phyloP scores from a whole-genome alignment of 1,140 invertebrate genomes.

The Eufriesea mexicana region DNA sequence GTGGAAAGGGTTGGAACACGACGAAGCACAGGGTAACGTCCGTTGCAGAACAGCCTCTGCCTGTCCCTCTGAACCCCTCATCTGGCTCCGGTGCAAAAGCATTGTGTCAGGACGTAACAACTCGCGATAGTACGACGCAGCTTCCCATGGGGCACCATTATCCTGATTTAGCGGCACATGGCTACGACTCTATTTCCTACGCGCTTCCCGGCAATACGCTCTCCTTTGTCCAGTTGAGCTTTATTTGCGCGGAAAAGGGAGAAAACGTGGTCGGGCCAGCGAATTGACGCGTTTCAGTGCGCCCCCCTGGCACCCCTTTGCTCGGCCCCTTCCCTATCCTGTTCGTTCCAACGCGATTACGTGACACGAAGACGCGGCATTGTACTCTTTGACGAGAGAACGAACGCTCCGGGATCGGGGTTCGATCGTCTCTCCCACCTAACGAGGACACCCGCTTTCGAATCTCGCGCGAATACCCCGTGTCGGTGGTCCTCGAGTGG shows the following conservation, averaged over 20 bases:
- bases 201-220: conserved; percentile 18
- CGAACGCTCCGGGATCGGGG: background rate
- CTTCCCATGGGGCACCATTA: conserved; percentile 77
- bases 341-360: conserved; percentile 35
- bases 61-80: conserved; percentile 39
- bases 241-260: conserved; percentile 32
- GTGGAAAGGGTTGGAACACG: conserved; percentile 19
- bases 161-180: conserved; percentile 75
- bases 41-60: conserved; percentile 34
- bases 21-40: conserved; percentile 19
- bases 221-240: conserved; percentile 51
- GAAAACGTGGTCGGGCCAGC: conserved; percentile 2
- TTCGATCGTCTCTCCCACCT: background rate
- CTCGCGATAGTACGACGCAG: conserved; percentile 65
- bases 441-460: background rate
- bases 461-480: background rate
- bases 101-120: conserved; percentile 66
- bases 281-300: conserved; percentile 36
- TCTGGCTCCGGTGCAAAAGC: conserved; percentile 42
- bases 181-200: conserved; percentile 64
- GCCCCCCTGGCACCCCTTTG: no score
- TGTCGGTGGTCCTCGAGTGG: no score
- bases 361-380: conserved; percentile 15
- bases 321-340: background rate
- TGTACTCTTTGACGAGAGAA: background rate